These are phyloP conservation scores for Kryptolebias ocellatus DNA, from an alignment of 2,797 vertebrate genomes.

Conservation along the genomic window DNA sequence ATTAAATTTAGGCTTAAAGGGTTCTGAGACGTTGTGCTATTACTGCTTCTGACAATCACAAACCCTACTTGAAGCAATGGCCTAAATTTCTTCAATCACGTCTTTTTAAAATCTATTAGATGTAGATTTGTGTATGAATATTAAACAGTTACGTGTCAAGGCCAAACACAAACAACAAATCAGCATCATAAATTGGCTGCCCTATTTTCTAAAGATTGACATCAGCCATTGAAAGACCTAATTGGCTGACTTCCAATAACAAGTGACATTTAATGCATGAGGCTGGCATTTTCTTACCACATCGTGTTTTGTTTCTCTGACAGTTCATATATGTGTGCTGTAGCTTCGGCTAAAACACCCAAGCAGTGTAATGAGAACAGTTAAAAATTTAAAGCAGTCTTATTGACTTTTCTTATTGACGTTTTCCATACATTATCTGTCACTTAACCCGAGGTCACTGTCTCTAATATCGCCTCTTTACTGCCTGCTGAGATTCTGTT, in stretches of 20 bases:
- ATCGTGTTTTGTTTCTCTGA: not conserved
- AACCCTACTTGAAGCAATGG: not conserved
- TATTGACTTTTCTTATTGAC: slow-evolving; percentile 4
- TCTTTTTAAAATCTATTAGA: not conserved
- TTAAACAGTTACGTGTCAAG: not conserved
- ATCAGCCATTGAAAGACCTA: not conserved
- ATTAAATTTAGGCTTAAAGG: no score
- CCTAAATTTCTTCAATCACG: not conserved
- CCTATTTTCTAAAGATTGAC: not conserved
- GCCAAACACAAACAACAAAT: not conserved
- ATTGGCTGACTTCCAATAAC: not conserved
- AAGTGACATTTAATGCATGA: not conserved
- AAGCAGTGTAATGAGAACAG: not conserved
- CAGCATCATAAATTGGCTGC: not conserved
- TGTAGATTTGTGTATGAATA: not conserved
- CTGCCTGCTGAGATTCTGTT: not conserved
- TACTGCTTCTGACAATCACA: not conserved
- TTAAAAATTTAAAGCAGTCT: not conserved
- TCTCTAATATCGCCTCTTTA: not conserved
- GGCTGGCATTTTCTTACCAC: not conserved
- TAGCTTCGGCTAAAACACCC: not conserved
- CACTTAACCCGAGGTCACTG: not conserved
- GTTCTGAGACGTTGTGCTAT: not conserved
- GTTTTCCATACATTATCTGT: not conserved
- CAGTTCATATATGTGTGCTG: not conserved